Base-by-base conservation (phyloP, 2,113 vertebrate genomes). In the Toxotes jaculatrix region DNA sequence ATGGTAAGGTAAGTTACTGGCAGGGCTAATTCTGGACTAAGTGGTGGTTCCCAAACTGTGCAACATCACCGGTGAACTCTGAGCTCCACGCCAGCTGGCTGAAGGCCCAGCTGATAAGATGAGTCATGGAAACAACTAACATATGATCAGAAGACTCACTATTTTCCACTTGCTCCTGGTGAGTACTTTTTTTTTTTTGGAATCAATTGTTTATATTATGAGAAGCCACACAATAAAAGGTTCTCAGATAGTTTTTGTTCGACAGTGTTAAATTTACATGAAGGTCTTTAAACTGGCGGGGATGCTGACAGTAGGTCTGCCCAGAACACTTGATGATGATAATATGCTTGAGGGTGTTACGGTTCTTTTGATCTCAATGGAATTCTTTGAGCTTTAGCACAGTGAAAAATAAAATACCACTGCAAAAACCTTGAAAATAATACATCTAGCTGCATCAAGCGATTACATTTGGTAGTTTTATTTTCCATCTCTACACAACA, bases 351-450 rank as follows among this genome's bases (percentile, higher is more conserved):
- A 60, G 56, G 65, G 27, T 63, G 31, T 77, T 60, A 43, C 19
- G 27, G 16, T 51, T 55, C 53, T 86, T 27, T 68, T 87, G 79
- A 86, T 84, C 61, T 70, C n/a, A 65, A 3, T 73, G 10, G 62
- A 67, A 74, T 55, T 71, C 31, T 14, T 36, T 31, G 53, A 73
- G 65, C 68, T 51, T 43, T 11, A 45, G 66, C 36, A 19, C 1
- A 63, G 0, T 38, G 36, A 64, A 59, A 78, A 49, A 38, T 70
- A 11, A 63, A 84, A 64, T 27, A 14, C 62, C 40, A 65, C n/a
- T 21, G 61, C 57, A 77, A 79, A 27, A 89, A 61, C 34, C 40
- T n/a, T 11, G 8, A 27, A n/a, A 68, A 27, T 16, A 51, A 64
- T 31, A 73, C 38, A 79, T 55, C 68, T 19, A 32, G 43, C 70